Evolutionary conservation across 2,888 invertebrate species (phyloP).

Genomic region (Agonopterix alstromeriana): DNA sequence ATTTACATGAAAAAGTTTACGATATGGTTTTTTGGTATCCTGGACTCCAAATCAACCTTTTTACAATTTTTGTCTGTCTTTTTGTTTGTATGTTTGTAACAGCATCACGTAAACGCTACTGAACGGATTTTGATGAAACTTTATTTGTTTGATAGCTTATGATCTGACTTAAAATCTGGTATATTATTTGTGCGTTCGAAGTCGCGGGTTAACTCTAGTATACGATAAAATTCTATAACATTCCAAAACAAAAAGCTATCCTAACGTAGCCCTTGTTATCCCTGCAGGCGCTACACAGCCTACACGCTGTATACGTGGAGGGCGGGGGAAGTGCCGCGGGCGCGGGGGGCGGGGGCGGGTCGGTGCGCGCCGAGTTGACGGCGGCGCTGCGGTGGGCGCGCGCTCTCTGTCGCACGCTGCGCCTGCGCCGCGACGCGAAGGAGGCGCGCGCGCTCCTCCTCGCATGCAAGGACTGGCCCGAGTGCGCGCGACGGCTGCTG

Average conservation of each 20-base stretch:
- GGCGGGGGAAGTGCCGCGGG: constrained; percentile 69
- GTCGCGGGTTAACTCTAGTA: too few species aligned
- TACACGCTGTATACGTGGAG: constrained; percentile 96
- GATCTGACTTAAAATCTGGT: too few species aligned
- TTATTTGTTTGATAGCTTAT: too few species aligned
- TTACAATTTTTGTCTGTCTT: too few species aligned
- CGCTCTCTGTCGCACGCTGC: constrained; percentile 82
- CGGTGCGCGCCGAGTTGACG: constrained; percentile 92
- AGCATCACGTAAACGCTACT: too few species aligned
- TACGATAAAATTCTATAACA: too few species aligned
- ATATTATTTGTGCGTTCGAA: too few species aligned
- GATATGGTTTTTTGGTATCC: too few species aligned
- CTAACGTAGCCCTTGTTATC: background rate
- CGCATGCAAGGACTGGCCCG: constrained; percentile 91
- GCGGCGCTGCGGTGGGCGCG: constrained; percentile 88
- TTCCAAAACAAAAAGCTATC: background rate
- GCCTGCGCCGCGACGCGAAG: constrained; percentile 80
- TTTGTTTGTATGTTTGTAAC: too few species aligned
- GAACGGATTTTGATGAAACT: too few species aligned
- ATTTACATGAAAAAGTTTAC: too few species aligned
- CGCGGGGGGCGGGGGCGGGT: constrained; percentile 42
- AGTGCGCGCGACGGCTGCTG: constrained; percentile 90
- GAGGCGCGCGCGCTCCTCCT: constrained; percentile 81
- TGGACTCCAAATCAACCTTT: too few species aligned
- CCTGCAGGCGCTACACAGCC: constrained; percentile 88